A percentile compares a stretch with the other conserved stretches of the same genome.
These are phyloP conservation scores for Liparis tanakae DNA, from an alignment of 2,797 vertebrate species.

Conservation along the genomic window DNA sequence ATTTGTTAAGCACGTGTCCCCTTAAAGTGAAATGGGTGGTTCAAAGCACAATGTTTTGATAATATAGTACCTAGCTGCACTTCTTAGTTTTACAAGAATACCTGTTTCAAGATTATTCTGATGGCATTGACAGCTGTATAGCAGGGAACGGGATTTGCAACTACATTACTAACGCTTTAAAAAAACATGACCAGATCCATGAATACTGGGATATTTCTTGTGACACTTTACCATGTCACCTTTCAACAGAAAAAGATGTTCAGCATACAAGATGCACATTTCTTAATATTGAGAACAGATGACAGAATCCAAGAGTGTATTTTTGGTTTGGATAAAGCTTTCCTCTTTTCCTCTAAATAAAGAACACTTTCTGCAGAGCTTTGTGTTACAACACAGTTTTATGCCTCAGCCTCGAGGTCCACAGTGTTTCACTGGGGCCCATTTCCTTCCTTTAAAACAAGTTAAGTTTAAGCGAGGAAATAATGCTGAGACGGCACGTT, in stretches of 20 bases:
- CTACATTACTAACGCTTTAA: not conserved
- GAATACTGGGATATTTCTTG: not conserved
- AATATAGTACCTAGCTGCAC: not conserved
- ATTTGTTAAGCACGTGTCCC: not conserved
- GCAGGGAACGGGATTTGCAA: not conserved
- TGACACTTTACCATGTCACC: not conserved
- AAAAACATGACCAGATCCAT: not conserved
- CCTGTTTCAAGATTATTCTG: not conserved
- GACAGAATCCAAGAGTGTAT: not conserved
- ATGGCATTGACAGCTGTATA: not conserved
- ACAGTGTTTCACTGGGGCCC: slow-evolving; percentile 42
- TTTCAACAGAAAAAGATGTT: slow-evolving; percentile 7
- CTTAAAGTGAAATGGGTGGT: not conserved
- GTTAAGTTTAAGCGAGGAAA: slow-evolving; percentile 70
- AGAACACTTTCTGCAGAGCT: slow-evolving; percentile 10
- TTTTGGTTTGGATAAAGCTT: not conserved
- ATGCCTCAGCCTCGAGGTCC: slow-evolving; percentile 32
- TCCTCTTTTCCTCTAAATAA: not conserved
- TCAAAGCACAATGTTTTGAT: not conserved
- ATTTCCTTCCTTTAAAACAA: slow-evolving; percentile 78
- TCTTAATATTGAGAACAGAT: not conserved
- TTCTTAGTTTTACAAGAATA: not conserved
- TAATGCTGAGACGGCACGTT: slow-evolving; percentile 77
- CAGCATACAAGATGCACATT: not conserved
- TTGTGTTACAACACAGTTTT: slow-evolving; percentile 33